Conservation (phyloP, 2,888 invertebrate species). For the Meliscaeva auricollis region DNA sequence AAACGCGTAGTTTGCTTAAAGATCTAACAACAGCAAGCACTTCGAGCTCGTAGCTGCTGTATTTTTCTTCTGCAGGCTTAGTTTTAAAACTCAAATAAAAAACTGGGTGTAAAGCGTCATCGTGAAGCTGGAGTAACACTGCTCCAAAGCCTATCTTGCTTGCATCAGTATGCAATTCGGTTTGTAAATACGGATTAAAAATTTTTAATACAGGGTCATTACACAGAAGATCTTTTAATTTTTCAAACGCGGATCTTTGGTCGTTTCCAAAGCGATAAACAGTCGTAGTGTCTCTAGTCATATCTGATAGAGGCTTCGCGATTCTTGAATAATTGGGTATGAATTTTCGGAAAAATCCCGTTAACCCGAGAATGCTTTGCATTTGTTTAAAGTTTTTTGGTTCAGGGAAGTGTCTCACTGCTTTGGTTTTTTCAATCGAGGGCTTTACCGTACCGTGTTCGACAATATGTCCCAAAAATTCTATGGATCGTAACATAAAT, state of each 20-base stretch:
- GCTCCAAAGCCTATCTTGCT: conserved; percentile 8
- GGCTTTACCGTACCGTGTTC: conserved; percentile 78
- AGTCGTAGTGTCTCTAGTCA: conserved; percentile 40
- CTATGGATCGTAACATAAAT: conserved; percentile 74
- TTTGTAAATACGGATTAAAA: conserved; percentile 3
- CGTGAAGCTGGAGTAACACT: conserved; percentile 17
- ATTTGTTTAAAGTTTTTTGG: conserved; percentile 78
- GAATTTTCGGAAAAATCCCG: conserved; percentile 77
- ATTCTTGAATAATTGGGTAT: conserved; percentile 75
- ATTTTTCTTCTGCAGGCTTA: conserved; percentile 5
- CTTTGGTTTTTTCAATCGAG: conserved; percentile 77
- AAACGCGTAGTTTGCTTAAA: not conserved
- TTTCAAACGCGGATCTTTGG: conserved; percentile 77
- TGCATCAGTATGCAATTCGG: not conserved
- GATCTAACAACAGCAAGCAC: not conserved
- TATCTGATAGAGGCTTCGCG: conserved; percentile 79
- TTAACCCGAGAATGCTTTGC: conserved; percentile 75
- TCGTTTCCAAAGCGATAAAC: conserved; percentile 66
- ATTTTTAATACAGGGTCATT: not conserved
- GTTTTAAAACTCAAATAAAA: conserved; percentile 26
- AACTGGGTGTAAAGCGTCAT: conserved; percentile 8
- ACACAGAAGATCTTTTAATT: conserved; percentile 17
- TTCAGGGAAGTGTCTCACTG: conserved; percentile 78
- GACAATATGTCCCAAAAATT: conserved; percentile 78
- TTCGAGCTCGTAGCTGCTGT: not conserved